Evolutionary conservation across 1,140 invertebrate genomes (phyloP), one percentile per base, ranked within the genome.

Genomic region (Araneus ventricosus): DNA sequence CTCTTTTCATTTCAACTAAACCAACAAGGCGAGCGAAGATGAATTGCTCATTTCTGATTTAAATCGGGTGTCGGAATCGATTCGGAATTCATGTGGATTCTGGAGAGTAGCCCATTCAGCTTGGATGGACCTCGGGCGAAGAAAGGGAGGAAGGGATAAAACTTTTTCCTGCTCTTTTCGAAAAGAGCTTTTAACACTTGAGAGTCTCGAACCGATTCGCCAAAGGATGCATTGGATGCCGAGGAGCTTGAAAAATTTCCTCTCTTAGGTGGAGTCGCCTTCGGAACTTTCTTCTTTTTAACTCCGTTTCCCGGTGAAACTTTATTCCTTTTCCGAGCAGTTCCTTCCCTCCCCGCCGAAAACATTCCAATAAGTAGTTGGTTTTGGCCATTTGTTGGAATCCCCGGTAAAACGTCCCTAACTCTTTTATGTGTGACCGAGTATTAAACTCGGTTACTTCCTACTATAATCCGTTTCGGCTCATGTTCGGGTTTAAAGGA

Each of bases 111-210:
- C 5, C 59, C 59, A 63, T 63, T 63, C 59, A 63, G n/a, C 17
- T 63, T 22, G 10, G 59, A 63, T 63, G 59, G 59, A 63, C 59
- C 59, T 63, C 59, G n/a, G 59, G 59, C 59, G 59, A 63, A 63
- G n/a, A 61, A 63, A 63, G 17, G n/a, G 22, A 63, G 59, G 59
- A n/a, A 63, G 22, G 59, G 59, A 63, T 63, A 63, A 63, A 63
- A 63, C 59, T 63, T 63, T 22, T 63, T 63, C 59, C 59, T 63
- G 59, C 59, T 63, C 59, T 63, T 63, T 63, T n/a, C 59, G 59
- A 30, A 34, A 79, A 79, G 70, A 79, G 70, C 70, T 79, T 79
- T 34, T 79, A 79, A 79, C 70, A 79, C 70, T 79, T 2, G 20
- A 79, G 34, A 79, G 27, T 37, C 34, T 24, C 45, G 45, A 52